A percentile compares a stretch with the other conserved stretches of the same genome.
These are phyloP conservation scores for Mus minutoides DNA, from an alignment of 2,797 vertebrate genomes.

Conservation along the genomic window DNA sequence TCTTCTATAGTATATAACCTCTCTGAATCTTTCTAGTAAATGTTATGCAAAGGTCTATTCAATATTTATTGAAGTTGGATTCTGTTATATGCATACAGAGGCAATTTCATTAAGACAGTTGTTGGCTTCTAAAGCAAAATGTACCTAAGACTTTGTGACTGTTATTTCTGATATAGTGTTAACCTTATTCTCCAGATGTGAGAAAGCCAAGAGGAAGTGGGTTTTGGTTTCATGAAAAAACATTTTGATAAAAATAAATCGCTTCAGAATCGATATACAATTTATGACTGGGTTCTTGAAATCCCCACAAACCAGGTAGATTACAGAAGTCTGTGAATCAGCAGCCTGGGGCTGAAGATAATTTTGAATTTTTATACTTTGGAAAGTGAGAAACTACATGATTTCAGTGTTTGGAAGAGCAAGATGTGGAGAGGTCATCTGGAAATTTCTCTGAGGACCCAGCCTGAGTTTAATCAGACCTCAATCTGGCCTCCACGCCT, in stretches of 20 bases:
- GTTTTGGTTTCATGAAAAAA: slow-evolving; percentile 21
- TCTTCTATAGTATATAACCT: not conserved
- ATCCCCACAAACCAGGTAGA: not conserved
- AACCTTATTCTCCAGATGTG: not conserved
- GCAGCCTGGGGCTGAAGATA: not conserved
- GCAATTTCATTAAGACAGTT: slow-evolving; percentile 4
- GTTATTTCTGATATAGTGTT: not conserved
- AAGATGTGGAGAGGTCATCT: not conserved
- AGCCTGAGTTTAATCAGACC: not conserved
- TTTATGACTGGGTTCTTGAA: not conserved
- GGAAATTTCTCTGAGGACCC: not conserved
- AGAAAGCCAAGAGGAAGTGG: slow-evolving; percentile 8
- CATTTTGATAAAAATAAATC: not conserved
- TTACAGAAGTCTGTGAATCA: not conserved
- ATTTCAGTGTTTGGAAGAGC: not conserved
- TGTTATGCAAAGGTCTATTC: not conserved
- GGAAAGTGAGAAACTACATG: not conserved
- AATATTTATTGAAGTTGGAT: not conserved
- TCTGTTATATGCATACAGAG: not conserved
- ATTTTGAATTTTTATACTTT: slow-evolving; percentile 10
- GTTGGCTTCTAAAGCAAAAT: not conserved
- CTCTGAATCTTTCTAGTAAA: not conserved
- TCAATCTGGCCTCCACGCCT: not conserved
- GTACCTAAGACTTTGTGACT: not conserved
- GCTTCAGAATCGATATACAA: not conserved